These are phyloP conservation scores for Actinernus sp. DNA, from an alignment of 92 coral and sea anemone species.

Conservation along the genomic window DNA sequence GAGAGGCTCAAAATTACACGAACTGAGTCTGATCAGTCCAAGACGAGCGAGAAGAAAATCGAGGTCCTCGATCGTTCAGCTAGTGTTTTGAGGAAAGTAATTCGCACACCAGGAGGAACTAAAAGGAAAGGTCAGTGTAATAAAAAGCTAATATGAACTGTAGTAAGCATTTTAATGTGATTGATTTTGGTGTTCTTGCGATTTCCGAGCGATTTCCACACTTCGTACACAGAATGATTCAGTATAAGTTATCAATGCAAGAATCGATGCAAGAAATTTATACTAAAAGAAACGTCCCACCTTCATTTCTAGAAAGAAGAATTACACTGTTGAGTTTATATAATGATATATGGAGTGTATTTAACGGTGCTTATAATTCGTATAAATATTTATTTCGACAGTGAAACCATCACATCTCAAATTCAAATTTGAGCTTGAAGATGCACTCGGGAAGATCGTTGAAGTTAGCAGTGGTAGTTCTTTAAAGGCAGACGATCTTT, in stretches of 20 bases:
- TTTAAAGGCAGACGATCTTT: slow-evolving; percentile 15
- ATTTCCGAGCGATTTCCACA: no score
- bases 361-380: no score
- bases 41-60: background rate
- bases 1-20: background rate
- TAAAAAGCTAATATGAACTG: background rate
- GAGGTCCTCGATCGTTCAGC: background rate
- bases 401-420: slow-evolving; percentile 16
- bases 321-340: no score
- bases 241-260: no score
- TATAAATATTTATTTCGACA: slow-evolving; percentile 4
- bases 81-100: slow-evolving; percentile 3
- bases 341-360: no score
- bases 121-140: slow-evolving; percentile 28
- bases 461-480: background rate
- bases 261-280: no score
- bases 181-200: no score
- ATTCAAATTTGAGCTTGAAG: slow-evolving; percentile 9
- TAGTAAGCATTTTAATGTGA: background rate
- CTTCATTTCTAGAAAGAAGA: no score
- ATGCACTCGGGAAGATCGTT: slow-evolving; percentile 2
- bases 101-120: slow-evolving; percentile 35
- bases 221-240: no score
- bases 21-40: background rate
- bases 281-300: no score